These are phyloP conservation scores for Tiaroga cobitis DNA, from an alignment of 2,797 vertebrate genomes.

Conservation along the genomic window DNA sequence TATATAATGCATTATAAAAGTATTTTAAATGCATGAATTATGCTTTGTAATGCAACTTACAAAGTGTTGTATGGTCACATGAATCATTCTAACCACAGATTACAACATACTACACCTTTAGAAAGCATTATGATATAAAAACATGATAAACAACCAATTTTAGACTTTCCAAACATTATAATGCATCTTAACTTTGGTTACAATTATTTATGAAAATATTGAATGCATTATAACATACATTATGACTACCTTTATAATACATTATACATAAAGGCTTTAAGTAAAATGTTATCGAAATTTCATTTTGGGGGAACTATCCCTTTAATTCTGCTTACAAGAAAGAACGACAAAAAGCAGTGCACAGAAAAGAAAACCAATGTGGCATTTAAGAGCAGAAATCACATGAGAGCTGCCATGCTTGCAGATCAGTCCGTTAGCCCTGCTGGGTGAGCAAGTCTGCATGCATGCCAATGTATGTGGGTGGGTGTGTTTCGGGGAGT, in stretches of 20 bases:
- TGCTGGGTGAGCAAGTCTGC: conserved; percentile 55
- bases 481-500: conserved; percentile 70
- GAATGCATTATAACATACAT: background rate
- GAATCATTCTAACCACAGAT: background rate
- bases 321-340: background rate
- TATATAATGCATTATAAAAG: background rate
- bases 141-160: background rate
- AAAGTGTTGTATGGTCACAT: background rate
- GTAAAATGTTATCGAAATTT: background rate
- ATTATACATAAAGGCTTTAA: background rate
- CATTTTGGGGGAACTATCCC: background rate
- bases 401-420: conserved; percentile 27
- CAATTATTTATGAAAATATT: background rate
- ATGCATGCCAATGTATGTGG: conserved; percentile 67
- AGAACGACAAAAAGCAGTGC: conserved; percentile 5
- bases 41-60: background rate
- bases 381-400: conserved; percentile 26
- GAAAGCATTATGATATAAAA: background rate
- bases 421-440: conserved; percentile 60
- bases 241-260: background rate
- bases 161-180: background rate
- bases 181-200: background rate
- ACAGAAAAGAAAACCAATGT: background rate
- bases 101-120: background rate
- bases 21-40: background rate